A percentile compares a stretch with the other conserved stretches of the same genome.
Evolutionary conservation across 2,113 vertebrate genomes (phyloP).

Genomic region (Rhynchomys soricoides): DNA sequence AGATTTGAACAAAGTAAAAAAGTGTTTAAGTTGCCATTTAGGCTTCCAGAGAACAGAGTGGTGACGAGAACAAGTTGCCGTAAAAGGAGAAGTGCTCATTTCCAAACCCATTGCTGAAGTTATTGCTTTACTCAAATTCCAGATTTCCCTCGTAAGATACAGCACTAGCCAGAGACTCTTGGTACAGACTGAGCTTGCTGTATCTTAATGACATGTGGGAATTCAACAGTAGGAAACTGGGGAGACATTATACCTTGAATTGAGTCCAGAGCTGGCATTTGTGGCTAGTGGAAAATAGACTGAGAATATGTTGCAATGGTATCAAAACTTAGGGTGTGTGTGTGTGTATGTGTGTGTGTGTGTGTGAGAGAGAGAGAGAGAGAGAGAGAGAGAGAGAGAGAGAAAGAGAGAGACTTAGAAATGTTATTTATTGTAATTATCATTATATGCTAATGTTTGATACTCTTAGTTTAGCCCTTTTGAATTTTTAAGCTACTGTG

Average conservation of each 20-base stretch:
- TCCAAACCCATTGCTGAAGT: slow-evolving; percentile 63
- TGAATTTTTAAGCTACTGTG: neutral
- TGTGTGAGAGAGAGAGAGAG: neutral
- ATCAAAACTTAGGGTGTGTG: neutral
- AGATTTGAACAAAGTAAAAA: slow-evolving; percentile 65
- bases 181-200: slow-evolving; percentile 60
- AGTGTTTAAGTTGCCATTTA: slow-evolving; percentile 57
- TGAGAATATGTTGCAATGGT: neutral
- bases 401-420: neutral
- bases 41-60: slow-evolving; percentile 67
- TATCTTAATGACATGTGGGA: slow-evolving; percentile 54
- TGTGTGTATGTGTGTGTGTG: fast-evolving
- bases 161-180: slow-evolving; percentile 57
- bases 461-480: slow-evolving; percentile 22
- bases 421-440: slow-evolving; percentile 10
- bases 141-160: slow-evolving; percentile 55
- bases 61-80: slow-evolving; percentile 38
- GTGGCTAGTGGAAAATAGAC: slow-evolving; percentile 11
- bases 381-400: neutral
- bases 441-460: neutral
- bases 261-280: slow-evolving; percentile 23
- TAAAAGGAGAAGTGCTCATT: slow-evolving; percentile 68
- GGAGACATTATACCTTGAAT: slow-evolving; percentile 4
- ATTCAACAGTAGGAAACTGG: slow-evolving; percentile 37
- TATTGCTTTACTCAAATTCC: slow-evolving; percentile 70